These are phyloP conservation scores for Hypanus sabinus DNA, from an alignment of 2,113 vertebrate genomes.

Conservation along the genomic window DNA sequence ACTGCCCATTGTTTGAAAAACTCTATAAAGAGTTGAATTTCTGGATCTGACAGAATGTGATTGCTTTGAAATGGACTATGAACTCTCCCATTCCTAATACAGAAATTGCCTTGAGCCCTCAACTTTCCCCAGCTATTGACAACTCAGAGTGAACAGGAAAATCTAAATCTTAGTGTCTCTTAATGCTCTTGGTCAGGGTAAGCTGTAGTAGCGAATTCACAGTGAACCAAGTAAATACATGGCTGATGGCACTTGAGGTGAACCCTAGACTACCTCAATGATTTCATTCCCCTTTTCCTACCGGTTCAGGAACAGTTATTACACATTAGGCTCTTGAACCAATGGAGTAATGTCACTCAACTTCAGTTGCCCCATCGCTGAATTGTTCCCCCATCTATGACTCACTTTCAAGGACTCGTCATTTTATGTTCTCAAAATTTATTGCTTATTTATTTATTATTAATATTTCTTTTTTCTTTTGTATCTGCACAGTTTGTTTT, in stretches of 20 bases:
- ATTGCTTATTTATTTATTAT: too few relatives aligned
- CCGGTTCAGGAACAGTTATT: too few relatives aligned
- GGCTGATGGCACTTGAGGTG: neutral
- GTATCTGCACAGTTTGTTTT: too few relatives aligned
- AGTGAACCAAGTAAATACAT: neutral
- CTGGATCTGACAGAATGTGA: neutral
- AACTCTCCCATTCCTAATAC: neutral
- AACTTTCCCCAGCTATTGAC: neutral
- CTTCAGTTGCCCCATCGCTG: too few relatives aligned
- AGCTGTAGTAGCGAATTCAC: neutral
- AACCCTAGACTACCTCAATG: neutral
- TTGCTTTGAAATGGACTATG: neutral
- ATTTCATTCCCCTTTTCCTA: neutral
- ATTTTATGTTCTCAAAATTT: too few relatives aligned
- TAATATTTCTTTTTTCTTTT: too few relatives aligned
- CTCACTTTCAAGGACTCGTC: too few relatives aligned
- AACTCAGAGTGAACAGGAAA: neutral
- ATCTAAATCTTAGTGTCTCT: neutral
- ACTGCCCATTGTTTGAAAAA: neutral
- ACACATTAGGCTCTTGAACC: too few relatives aligned
- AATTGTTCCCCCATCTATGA: too few relatives aligned
- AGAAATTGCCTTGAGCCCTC: neutral
- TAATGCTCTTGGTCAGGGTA: neutral
- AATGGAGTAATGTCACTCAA: too few relatives aligned
- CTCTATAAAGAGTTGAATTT: neutral